Conservation (phyloP, 2,888 invertebrate genomes). For the Thecophora atra region DNA sequence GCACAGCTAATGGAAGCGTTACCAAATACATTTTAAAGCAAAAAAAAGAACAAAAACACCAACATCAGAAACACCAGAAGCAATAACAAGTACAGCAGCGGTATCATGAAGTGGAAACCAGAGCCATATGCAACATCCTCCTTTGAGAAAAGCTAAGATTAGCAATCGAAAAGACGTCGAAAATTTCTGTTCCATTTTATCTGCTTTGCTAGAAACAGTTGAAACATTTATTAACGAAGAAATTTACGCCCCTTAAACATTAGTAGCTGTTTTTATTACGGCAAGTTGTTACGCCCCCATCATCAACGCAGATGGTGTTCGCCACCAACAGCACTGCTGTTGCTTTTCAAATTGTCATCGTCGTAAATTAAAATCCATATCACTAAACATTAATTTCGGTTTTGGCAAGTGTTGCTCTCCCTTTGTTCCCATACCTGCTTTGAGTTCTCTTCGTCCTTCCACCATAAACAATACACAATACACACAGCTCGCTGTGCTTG, state of each 20-base stretch:
- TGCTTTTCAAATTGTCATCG: constrained; percentile 57
- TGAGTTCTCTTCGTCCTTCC: neutral
- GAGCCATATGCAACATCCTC: too few species aligned
- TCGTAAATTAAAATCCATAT: constrained; percentile 64
- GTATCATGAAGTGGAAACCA: too few species aligned
- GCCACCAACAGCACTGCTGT: constrained; percentile 48
- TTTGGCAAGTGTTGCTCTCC: constrained; percentile 14
- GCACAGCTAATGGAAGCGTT: constrained; percentile 35
- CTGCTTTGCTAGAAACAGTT: constrained; percentile 6
- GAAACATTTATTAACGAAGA: constrained; percentile 59
- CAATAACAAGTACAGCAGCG: neutral
- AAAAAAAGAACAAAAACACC: neutral
- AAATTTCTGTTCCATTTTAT: neutral
- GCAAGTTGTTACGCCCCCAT: constrained; percentile 15
- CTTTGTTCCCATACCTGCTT: neutral
- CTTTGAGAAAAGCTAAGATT: neutral
- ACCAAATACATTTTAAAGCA: constrained; percentile 17
- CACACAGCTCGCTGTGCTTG: neutral
- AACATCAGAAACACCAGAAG: neutral
- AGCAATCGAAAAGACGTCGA: neutral
- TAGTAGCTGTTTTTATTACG: constrained; percentile 61
- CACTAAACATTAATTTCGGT: constrained; percentile 58
- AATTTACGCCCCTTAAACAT: constrained; percentile 63
- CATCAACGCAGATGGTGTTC: neutral
- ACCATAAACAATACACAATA: neutral